A percentile compares a stretch with the other conserved stretches of the same genome.
phyloP scores from a whole-genome alignment of 2,888 invertebrate genomes.

The Nudaria mundana region DNA sequence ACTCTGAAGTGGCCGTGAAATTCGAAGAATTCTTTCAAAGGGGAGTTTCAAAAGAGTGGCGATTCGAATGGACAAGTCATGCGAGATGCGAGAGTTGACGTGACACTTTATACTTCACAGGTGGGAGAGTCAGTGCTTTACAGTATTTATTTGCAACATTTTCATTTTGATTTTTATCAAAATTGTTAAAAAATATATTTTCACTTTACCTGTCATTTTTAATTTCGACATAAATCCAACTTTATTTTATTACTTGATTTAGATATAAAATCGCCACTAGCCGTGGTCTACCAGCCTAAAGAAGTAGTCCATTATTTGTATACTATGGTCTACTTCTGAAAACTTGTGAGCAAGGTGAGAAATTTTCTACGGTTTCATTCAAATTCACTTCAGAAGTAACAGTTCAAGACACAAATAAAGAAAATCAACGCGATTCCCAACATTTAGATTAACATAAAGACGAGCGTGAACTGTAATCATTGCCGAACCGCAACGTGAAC shows the following conservation, averaged over 20 bases:
- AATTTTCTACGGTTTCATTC: background rate
- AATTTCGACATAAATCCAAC: too few species aligned
- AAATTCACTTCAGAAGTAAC: conserved; percentile 7
- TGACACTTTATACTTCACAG: background rate
- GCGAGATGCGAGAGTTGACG: background rate
- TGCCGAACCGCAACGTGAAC: conserved; percentile 47
- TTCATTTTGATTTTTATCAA: too few species aligned
- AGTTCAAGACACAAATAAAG: conserved; percentile 25
- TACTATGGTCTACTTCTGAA: too few species aligned
- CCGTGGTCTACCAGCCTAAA: too few species aligned
- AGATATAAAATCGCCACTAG: too few species aligned
- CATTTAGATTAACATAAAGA: conserved; percentile 68
- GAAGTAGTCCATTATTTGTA: too few species aligned
- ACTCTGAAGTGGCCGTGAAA: conserved; percentile 4
- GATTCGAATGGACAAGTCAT: conserved; percentile 1
- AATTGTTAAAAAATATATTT: too few species aligned
- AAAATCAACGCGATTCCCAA: conserved; percentile 64
- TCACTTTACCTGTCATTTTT: too few species aligned
- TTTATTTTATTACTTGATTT: too few species aligned
- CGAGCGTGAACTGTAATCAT: conserved; percentile 63
- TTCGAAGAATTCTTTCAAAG: conserved; percentile 1
- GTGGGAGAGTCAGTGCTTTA: too few species aligned
- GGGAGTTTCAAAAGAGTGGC: conserved; percentile 2
- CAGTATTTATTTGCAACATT: background rate
- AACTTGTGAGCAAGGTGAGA: background rate